Percentiles rank a stretch among this genome's conserved stretches.
Conservation (phyloP, 2,888 invertebrate genomes). For the Ophonus ardosiacus region DNA sequence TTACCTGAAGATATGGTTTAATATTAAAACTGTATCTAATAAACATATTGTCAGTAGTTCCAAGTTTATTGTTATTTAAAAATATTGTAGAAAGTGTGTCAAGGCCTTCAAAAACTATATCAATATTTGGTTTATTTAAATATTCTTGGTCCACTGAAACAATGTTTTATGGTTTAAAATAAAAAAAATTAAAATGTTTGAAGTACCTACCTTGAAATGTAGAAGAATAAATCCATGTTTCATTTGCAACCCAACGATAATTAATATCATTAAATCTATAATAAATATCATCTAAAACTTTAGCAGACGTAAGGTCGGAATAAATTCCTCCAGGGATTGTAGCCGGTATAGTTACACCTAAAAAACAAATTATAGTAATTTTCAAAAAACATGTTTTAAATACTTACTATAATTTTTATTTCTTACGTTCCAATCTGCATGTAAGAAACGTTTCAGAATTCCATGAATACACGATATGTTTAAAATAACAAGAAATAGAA, state of each 20-base stretch:
- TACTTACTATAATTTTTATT: conserved; percentile 37
- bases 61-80: conserved; percentile 84
- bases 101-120: conserved; percentile 88
- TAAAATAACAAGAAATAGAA: neutral
- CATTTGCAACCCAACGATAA: conserved; percentile 89
- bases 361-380: neutral
- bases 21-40: conserved; percentile 86
- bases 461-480: neutral
- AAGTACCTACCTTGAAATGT: conserved; percentile 80
- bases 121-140: conserved; percentile 73
- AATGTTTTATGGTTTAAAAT: conserved; percentile 25
- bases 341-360: conserved; percentile 71
- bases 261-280: conserved; percentile 86
- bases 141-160: conserved; percentile 70
- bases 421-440: conserved; percentile 34
- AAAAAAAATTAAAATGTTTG: neutral
- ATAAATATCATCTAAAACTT: conserved; percentile 81
- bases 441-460: conserved; percentile 15
- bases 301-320: conserved; percentile 82
- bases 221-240: conserved; percentile 87
- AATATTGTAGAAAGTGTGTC: conserved; percentile 89
- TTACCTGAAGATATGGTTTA: conserved; percentile 79
- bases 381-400: neutral
- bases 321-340: conserved; percentile 89
- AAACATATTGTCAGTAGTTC: conserved; percentile 90